A percentile compares a stretch with the other conserved stretches of the same genome.
Evolutionary conservation across 2,113 vertebrate species (phyloP).

Genomic region (Coturnix japonica): DNA sequence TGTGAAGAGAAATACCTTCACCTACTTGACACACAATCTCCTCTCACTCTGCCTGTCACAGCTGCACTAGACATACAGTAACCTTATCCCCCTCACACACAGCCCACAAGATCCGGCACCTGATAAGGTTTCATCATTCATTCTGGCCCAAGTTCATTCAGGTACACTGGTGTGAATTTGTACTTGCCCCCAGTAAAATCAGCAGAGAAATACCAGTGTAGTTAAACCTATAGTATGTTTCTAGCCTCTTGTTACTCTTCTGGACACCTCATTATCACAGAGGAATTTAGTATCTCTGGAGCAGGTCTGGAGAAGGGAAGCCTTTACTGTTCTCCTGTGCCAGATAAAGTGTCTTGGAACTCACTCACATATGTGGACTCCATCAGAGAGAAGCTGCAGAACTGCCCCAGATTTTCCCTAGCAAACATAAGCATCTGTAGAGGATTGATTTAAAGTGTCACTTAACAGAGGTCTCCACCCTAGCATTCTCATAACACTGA

Average conservation of each 20-base stretch:
- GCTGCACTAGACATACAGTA: constrained; percentile 40
- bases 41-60: neutral
- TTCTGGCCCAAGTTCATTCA: neutral
- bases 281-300: constrained; percentile 60
- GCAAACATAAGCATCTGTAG: constrained; percentile 35
- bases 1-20: neutral
- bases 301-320: constrained; percentile 30
- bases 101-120: constrained; percentile 33
- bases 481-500: neutral
- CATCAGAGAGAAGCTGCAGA: constrained; percentile 12
- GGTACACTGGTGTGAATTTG: neutral
- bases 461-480: neutral
- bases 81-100: neutral
- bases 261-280: constrained; percentile 60
- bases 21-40: neutral
- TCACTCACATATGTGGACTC: neutral
- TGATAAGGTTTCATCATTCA: constrained; percentile 44
- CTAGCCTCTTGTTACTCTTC: constrained; percentile 49
- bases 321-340: constrained; percentile 57
- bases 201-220: constrained; percentile 28
- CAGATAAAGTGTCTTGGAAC: constrained; percentile 49
- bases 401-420: neutral
- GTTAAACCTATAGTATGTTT: neutral
- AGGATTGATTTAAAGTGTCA: neutral
- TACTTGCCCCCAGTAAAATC: neutral